Evolutionary conservation across 1,140 invertebrate species (phyloP).

Genomic region (Trichoplusia ni): DNA sequence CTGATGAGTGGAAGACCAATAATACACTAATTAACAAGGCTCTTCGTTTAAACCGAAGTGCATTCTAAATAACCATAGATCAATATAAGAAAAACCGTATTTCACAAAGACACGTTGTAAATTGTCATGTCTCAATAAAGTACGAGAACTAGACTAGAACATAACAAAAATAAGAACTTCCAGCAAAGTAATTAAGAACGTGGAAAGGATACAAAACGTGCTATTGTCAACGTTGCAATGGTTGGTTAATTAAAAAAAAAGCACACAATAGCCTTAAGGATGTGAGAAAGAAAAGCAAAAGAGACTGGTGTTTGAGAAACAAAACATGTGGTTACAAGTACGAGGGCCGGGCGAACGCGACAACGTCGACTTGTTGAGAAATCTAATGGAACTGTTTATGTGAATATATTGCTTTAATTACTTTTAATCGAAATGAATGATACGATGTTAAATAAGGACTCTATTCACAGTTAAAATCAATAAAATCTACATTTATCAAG

Average conservation of each 20-base stretch:
- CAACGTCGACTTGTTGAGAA: slow-evolving; percentile 12
- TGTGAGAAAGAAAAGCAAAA: slow-evolving; percentile 57
- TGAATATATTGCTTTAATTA: slow-evolving; percentile 6
- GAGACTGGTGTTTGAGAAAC: slow-evolving; percentile 38
- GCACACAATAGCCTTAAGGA: slow-evolving; percentile 51
- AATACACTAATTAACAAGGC: too few species aligned
- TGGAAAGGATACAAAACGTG: slow-evolving; percentile 39
- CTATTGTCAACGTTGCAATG: slow-evolving; percentile 43
- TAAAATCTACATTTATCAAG: neutral
- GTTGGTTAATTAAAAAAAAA: slow-evolving; percentile 44
- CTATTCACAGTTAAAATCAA: slow-evolving; percentile 4
- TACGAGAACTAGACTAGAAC: neutral
- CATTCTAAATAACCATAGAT: too few species aligned
- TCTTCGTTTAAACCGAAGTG: too few species aligned
- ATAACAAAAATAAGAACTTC: neutral
- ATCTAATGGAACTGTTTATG: slow-evolving; percentile 10
- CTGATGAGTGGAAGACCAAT: too few species aligned
- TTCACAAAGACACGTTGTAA: too few species aligned
- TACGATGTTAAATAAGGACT: neutral
- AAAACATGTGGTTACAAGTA: slow-evolving; percentile 19
- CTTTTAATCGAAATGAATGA: neutral
- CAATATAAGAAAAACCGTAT: neutral
- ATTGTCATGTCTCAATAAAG: neutral
- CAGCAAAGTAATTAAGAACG: slow-evolving; percentile 30
- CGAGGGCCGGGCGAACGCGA: neutral